Percentiles rank a stretch among this genome's conserved stretches.
Conservation (phyloP, 2,888 invertebrate species). For the Protodeltote pygarga region DNA sequence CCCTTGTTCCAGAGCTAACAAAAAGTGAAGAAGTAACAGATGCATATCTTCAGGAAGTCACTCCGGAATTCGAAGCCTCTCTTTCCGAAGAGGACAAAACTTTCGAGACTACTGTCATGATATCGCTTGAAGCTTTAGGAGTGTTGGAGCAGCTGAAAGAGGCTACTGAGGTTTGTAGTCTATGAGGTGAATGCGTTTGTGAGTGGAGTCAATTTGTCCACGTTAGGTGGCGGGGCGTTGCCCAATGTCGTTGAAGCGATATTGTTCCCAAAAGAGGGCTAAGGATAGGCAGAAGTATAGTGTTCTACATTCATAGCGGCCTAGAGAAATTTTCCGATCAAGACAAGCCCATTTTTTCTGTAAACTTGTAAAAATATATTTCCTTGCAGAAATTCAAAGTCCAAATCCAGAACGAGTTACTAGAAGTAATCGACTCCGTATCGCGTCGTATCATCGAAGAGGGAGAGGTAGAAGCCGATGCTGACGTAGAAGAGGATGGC, state of each 20-base stretch:
- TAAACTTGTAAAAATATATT: conserved; percentile 1
- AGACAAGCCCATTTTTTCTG: too few relatives aligned
- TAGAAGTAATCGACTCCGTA: conserved; percentile 92
- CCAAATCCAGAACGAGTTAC: conserved; percentile 93
- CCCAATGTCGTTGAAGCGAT: too few relatives aligned
- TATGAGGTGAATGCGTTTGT: too few relatives aligned
- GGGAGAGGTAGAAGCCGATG: conserved; percentile 72
- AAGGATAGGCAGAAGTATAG: too few relatives aligned
- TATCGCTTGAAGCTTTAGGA: conserved; percentile 94
- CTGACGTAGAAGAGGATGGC: conserved; percentile 65
- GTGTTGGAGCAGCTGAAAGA: conserved; percentile 94
- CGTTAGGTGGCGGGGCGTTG: too few relatives aligned
- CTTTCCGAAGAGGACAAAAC: conserved; percentile 79
- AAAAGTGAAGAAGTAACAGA: conserved; percentile 81
- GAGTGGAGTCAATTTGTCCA: too few relatives aligned
- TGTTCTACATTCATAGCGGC: too few relatives aligned
- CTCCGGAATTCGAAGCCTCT: conserved; percentile 80
- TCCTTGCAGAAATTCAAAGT: conserved; percentile 90
- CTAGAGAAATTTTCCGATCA: too few relatives aligned
- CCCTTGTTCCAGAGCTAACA: conserved; percentile 78
- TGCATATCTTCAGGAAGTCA: conserved; percentile 78
- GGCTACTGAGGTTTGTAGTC: conserved; percentile 91
- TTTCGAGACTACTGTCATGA: conserved; percentile 88
- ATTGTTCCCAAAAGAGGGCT: too few relatives aligned
- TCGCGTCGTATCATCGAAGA: conserved; percentile 92